Base-by-base conservation (phyloP, 2,888 invertebrate species). In the Thecocarcelia acutangulata region DNA sequence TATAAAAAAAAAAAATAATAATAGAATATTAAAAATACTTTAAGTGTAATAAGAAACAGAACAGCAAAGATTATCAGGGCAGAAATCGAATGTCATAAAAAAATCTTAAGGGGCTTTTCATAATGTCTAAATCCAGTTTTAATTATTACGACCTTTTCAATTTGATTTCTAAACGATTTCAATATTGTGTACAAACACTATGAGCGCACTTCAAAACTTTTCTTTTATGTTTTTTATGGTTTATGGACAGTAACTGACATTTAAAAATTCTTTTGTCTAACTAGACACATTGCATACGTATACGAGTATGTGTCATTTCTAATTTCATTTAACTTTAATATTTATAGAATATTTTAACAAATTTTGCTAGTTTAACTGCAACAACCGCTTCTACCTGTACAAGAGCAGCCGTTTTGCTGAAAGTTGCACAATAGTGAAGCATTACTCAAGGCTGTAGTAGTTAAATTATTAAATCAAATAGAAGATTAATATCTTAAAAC, bases 381-480 rank as follows among this genome's bases (percentile, higher is more conserved):
- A 40, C 13, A 21, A 44, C 5, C 4, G 12, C 21, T 15, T 21
- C 48, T 13, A n/a, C 15, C 13, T 33, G n/a, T 12, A 8, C 46
- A 58, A 37, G 0, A 15, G 8, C 28, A 46, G n/a, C 4, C 3
- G 13, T 28, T 28, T 28, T 33, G 11, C 24, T 17, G 37, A 42
- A 54, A 21, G 3, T 1, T 12, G 3, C 5, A 13, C 19, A 37
- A 40, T 4, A 46, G 13, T 61, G 40, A 11, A 8, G 33, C 48
- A 68, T 72, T 56, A 28, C 50, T 76, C 68, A 56, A 76, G 80
- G 72, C 59, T 37, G 46, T 42, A 42, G 46, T 12, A 52, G 54
- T 50, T 73, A 52, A 69, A 77, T 77, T 74, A 82, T 69, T 77
- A 64, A 68, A 54, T 28, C 17, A 70, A 63, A 70, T 42, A 8